phyloP scores from a whole-genome alignment of 37 sponge, comb jelly and placozoan genomes.

The Theonella swinhoei region DNA sequence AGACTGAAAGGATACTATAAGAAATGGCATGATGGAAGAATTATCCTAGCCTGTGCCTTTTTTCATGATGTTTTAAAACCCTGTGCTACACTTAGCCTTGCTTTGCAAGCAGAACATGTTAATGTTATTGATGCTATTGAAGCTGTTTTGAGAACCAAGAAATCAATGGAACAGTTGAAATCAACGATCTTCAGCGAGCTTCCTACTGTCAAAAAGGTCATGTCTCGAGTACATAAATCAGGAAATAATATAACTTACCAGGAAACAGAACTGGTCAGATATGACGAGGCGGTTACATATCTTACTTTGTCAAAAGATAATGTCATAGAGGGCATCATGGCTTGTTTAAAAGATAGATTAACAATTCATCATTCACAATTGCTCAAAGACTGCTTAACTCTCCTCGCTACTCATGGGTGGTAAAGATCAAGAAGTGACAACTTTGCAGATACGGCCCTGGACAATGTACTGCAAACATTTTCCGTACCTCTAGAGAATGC shows the following conservation, averaged over 20 bases:
- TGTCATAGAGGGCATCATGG: neutral
- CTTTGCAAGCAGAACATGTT: slow-evolving; percentile 11
- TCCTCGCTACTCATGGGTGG: slow-evolving; percentile 83
- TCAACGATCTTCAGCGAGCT: slow-evolving; percentile 21
- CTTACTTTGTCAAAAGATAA: slow-evolving; percentile 5
- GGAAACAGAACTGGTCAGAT: slow-evolving; percentile 18
- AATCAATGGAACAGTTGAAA: slow-evolving; percentile 28
- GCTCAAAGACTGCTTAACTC: slow-evolving; percentile 43
- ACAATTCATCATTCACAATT: slow-evolving; percentile 30
- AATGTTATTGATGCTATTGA: slow-evolving; percentile 50
- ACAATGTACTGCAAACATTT: slow-evolving; percentile 26
- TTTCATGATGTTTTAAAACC: slow-evolving; percentile 56
- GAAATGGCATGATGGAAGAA: slow-evolving; percentile 32
- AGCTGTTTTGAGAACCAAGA: slow-evolving; percentile 38
- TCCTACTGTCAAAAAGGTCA: neutral
- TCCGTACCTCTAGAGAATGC: slow-evolving; percentile 46
- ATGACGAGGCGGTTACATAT: slow-evolving; percentile 30
- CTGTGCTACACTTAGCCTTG: slow-evolving; percentile 25
- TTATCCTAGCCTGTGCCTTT: slow-evolving; percentile 40
- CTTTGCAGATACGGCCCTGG: slow-evolving; percentile 54
- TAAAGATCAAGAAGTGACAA: slow-evolving; percentile 26
- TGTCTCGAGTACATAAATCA: too few relatives aligned
- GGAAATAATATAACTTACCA: too few relatives aligned
- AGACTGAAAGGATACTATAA: slow-evolving; percentile 39
- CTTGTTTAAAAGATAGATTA: slow-evolving; percentile 20